Percentiles rank a stretch among this genome's conserved stretches.
Conservation (phyloP, 2,888 invertebrate species). For the Andrena praecox region DNA sequence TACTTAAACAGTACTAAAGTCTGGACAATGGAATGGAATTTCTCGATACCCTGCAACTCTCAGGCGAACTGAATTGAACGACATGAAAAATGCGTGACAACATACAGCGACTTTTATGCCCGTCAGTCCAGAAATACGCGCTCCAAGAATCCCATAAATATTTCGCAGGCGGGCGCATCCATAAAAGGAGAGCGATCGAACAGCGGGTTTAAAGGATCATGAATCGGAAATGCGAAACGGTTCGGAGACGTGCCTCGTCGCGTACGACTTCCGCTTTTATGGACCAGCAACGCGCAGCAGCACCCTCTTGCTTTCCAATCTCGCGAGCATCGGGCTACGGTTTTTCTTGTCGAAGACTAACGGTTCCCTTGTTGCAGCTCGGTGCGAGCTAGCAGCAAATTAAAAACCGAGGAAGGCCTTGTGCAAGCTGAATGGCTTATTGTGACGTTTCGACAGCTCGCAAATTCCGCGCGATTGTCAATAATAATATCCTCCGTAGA, state of each 20-base stretch:
- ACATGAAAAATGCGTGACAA: conserved; percentile 1
- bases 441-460: conserved; percentile 11
- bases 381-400: conserved; percentile 2
- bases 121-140: conserved; percentile 12
- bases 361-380: background rate
- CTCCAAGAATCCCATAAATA: background rate
- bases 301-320: conserved; percentile 5
- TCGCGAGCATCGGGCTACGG: background rate
- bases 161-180: background rate
- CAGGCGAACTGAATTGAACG: background rate
- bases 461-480: conserved; percentile 6
- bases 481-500: background rate
- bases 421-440: background rate
- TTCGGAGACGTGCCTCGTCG: background rate
- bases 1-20: too few species aligned
- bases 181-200: conserved; percentile 7
- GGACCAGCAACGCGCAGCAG: conserved; percentile 8
- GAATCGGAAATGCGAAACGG: conserved; percentile 8
- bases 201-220: background rate
- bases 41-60: background rate
- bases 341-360: conserved; percentile 13
- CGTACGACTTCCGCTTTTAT: conserved; percentile 14
- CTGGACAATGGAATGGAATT: background rate
- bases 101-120: background rate
- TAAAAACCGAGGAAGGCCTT: background rate